Conservation (phyloP, 2,113 vertebrate genomes). For the Pedionomus torquatus region DNA sequence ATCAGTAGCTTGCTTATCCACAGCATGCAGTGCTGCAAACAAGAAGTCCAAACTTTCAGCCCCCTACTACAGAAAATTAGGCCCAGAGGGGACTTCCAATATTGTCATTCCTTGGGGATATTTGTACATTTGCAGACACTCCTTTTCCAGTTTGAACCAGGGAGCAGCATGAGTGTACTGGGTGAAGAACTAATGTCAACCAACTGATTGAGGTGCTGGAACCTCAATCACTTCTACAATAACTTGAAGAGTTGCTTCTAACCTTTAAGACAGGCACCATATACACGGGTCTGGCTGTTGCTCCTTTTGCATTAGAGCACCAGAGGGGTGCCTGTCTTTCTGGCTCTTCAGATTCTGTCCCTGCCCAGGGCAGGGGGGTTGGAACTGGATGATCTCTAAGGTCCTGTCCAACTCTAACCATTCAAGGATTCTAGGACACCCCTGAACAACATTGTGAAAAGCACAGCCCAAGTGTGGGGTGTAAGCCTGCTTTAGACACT, state of each 20-base stretch:
- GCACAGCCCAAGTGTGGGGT: neutral
- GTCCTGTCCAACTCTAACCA: no score
- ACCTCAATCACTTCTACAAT: neutral
- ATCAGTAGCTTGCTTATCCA: neutral
- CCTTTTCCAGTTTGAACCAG: neutral
- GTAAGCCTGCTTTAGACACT: neutral
- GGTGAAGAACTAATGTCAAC: neutral
- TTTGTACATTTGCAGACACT: neutral
- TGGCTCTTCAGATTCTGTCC: neutral
- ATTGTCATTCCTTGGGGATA: neutral
- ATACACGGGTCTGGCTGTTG: neutral
- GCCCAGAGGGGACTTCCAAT: neutral
- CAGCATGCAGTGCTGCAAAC: neutral
- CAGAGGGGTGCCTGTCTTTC: neutral
- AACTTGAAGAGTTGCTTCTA: neutral
- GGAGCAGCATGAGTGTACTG: rapidly evolving
- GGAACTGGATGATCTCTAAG: no score
- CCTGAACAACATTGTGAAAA: neutral
- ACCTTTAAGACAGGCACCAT: neutral
- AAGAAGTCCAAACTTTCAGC: neutral
- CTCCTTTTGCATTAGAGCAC: neutral
- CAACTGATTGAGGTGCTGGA: neutral
- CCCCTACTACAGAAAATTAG: neutral
- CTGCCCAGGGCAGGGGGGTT: no score
- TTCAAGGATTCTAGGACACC: no score